Evolutionary conservation across 2,113 vertebrate genomes (phyloP).

Genomic region (Amphiprion ocellaris): DNA sequence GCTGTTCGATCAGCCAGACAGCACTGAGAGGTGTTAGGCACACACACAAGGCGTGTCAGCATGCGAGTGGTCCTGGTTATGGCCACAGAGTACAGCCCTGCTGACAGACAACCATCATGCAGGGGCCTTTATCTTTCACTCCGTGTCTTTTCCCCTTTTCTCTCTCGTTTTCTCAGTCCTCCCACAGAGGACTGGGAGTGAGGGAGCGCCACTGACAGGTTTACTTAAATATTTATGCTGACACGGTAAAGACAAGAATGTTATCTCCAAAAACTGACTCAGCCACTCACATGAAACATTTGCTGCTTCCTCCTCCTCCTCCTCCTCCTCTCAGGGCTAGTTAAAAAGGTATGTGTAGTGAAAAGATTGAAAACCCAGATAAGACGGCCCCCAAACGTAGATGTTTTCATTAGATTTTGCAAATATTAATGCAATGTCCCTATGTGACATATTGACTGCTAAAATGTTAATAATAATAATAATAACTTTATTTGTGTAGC

Average conservation of each 20-base stretch:
- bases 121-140: constrained; percentile 44
- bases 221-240: constrained; percentile 85
- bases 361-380: constrained; percentile 48
- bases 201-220: constrained; percentile 72
- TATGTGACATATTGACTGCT: constrained; percentile 25
- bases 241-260: constrained; percentile 78
- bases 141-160: constrained; percentile 1
- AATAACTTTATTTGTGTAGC: too few relatives aligned
- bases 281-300: constrained; percentile 65
- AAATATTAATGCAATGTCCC: constrained; percentile 32
- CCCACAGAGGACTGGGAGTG: constrained; percentile 41
- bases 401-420: constrained; percentile 26
- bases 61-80: constrained; percentile 53
- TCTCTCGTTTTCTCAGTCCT: constrained; percentile 32
- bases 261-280: constrained; percentile 75
- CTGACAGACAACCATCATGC: constrained; percentile 73
- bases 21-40: constrained; percentile 71
- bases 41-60: constrained; percentile 62
- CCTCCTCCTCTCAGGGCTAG: constrained; percentile 24
- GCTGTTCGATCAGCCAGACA: constrained; percentile 65
- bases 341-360: constrained; percentile 55
- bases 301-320: constrained; percentile 40
- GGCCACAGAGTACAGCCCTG: constrained; percentile 38
- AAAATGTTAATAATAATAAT: constrained; percentile 19
- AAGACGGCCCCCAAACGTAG: constrained; percentile 7